Conservation (phyloP, 2,113 vertebrate genomes). For the Sylvia atricapilla region DNA sequence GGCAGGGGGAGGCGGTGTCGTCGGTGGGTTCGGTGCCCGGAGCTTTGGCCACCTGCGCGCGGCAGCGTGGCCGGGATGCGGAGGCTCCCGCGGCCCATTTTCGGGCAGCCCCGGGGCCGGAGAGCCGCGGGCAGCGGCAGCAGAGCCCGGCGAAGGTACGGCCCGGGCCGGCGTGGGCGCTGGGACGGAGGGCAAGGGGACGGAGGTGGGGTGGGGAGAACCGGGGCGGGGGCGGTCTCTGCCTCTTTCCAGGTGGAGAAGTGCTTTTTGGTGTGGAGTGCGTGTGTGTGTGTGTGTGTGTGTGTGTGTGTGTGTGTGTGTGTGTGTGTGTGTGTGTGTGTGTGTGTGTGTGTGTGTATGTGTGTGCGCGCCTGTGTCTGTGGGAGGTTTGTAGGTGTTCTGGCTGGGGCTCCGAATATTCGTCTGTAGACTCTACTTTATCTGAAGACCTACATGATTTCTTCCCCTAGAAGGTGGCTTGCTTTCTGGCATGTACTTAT, state of each 20-base stretch:
- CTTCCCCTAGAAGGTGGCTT: slow-evolving; percentile 19
- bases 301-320: neutral
- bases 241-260: neutral
- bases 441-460: neutral
- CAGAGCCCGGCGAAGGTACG: slow-evolving; percentile 8
- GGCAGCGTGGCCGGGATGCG: neutral
- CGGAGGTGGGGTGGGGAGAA: neutral
- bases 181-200: neutral
- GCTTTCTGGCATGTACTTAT: slow-evolving; percentile 30
- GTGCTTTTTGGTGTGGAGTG: neutral
- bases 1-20: slow-evolving; percentile 43
- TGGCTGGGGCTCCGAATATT: neutral
- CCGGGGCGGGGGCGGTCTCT: neutral
- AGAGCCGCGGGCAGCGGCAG: neutral
- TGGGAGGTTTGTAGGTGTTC: neutral
- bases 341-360: neutral
- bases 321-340: neutral
- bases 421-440: neutral
- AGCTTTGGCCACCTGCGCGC: slow-evolving; percentile 74
- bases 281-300: neutral
- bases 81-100: neutral
- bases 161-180: neutral
- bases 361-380: neutral
- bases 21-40: slow-evolving; percentile 36
- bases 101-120: neutral